These are phyloP conservation scores for Bufo bufo DNA, from an alignment of 2,113 vertebrate species.

Conservation along the genomic window DNA sequence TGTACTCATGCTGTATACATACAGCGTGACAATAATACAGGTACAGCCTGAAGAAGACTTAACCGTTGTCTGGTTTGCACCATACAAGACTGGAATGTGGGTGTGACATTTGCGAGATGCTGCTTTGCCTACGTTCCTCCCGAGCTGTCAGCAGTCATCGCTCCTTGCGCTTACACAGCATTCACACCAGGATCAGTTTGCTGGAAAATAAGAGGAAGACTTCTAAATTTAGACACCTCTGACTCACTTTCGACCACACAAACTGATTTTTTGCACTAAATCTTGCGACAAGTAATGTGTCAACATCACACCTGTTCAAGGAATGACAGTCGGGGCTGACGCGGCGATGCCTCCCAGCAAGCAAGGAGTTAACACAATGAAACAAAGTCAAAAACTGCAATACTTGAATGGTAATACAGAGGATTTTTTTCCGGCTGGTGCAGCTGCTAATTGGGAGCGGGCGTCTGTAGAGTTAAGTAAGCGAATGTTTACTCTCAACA, in stretches of 20 bases:
- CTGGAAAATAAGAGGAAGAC: conserved; percentile 43
- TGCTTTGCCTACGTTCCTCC: conserved; percentile 19
- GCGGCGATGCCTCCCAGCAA: neutral
- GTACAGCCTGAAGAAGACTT: neutral
- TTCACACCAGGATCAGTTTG: conserved; percentile 27
- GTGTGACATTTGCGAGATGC: neutral
- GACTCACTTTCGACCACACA: conserved; percentile 53
- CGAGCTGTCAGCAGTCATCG: conserved; percentile 27
- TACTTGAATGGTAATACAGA: neutral
- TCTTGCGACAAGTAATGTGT: conserved; percentile 14
- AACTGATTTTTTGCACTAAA: conserved; percentile 51
- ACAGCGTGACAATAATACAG: neutral
- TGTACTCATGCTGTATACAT: neutral
- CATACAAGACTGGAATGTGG: neutral
- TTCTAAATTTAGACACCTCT: conserved; percentile 50
- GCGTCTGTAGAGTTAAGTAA: neutral
- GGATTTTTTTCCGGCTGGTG: neutral
- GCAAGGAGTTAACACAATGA: neutral
- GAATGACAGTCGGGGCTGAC: neutral
- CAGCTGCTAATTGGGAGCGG: neutral
- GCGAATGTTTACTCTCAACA: conserved; percentile 27
- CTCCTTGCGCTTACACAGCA: conserved; percentile 28
- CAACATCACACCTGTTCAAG: conserved; percentile 49
- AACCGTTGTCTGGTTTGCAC: neutral
- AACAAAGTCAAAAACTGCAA: neutral